A percentile compares a stretch with the other conserved stretches of the same genome.
Evolutionary conservation across 2,113 vertebrate species (phyloP).

Genomic region (Tor tambroides): DNA sequence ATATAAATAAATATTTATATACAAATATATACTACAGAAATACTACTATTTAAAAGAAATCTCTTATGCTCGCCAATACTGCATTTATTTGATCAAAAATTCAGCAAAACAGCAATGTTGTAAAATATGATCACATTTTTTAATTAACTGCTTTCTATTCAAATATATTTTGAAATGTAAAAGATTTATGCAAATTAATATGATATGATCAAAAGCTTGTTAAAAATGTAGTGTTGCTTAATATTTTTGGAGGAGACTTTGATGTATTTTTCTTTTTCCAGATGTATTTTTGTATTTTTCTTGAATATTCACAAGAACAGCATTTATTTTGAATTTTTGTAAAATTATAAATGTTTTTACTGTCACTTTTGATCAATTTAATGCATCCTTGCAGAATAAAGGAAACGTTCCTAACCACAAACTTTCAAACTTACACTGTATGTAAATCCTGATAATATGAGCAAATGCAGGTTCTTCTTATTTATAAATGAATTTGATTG

Average conservation of each 20-base stretch:
- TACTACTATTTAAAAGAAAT: neutral
- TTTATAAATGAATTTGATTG: neutral
- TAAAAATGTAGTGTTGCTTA: neutral
- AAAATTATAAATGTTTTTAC: neutral
- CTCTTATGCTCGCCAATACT: neutral
- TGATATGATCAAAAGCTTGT: neutral
- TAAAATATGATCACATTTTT: neutral
- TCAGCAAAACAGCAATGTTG: neutral
- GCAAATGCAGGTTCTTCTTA: neutral
- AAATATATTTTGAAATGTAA: too few relatives aligned
- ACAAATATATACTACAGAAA: neutral
- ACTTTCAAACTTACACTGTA: neutral
- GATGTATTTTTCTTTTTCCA: neutral
- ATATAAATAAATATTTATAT: neutral
- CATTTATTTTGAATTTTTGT: neutral
- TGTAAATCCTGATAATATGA: neutral
- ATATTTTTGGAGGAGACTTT: neutral
- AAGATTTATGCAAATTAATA: neutral
- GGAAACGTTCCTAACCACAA: neutral
- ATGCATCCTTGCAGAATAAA: neutral
- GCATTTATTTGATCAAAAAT: constrained; percentile 7
- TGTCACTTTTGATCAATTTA: neutral
- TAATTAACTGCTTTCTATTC: neutral
- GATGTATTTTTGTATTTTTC: neutral
- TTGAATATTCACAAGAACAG: neutral